Conservation (phyloP, 2,888 invertebrate genomes). For the Odontocolon sp. region DNA sequence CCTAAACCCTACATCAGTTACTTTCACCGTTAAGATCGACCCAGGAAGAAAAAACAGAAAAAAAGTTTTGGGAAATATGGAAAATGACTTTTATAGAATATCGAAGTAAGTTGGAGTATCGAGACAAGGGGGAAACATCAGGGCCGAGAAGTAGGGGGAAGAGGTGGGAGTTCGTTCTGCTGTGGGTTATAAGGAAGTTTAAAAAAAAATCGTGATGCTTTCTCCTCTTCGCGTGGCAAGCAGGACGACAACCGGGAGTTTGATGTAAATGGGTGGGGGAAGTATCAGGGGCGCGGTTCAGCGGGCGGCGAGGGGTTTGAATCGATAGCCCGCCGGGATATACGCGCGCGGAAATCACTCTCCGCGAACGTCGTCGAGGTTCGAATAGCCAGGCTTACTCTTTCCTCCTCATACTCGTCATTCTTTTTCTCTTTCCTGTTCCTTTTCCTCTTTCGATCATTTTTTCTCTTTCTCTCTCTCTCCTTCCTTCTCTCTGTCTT, state of each 20-base stretch:
- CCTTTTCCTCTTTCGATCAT: constrained; percentile 13
- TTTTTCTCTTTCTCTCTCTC: constrained; percentile 18
- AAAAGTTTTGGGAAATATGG: constrained; percentile 41
- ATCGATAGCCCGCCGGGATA: constrained; percentile 62
- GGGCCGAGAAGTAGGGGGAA: neutral
- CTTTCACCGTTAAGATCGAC: no score
- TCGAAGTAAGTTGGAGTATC: neutral
- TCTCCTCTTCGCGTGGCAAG: constrained; percentile 41
- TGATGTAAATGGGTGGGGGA: constrained; percentile 57
- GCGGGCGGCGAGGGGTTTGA: constrained; percentile 39
- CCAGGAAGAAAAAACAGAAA: constrained; percentile 24
- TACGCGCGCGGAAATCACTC: constrained; percentile 63
- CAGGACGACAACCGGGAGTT: constrained; percentile 14
- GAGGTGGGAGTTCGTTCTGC: neutral
- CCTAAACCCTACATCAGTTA: no score
- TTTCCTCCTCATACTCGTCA: constrained; percentile 21
- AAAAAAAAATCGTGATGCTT: constrained; percentile 56
- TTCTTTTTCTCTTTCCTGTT: constrained; percentile 10
- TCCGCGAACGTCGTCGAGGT: constrained; percentile 56
- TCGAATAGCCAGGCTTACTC: constrained; percentile 36
- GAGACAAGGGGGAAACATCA: neutral
- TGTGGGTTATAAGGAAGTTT: constrained; percentile 50
- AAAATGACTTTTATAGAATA: constrained; percentile 59
- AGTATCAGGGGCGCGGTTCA: constrained; percentile 57
- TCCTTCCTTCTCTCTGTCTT: constrained; percentile 3